Base-by-base conservation (phyloP, 2,797 vertebrate genomes). In the Ctenopoma kingsleyae region DNA sequence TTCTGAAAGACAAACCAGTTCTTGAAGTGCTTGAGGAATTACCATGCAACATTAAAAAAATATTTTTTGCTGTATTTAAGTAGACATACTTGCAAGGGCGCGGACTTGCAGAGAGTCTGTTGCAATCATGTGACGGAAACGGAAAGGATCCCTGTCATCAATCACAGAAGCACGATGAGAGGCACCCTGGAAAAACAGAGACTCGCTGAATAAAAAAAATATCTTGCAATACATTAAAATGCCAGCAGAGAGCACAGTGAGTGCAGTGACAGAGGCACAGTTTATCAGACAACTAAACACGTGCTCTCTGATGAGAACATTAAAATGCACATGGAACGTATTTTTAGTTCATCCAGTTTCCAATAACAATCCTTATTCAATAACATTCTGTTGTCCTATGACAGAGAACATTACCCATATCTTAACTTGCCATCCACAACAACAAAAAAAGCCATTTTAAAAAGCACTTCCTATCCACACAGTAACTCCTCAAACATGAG, bases 111-210 rank as follows among this genome's bases (percentile, higher is more conserved):
- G 93, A 3, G 96, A 95, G 46, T 98, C 96, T 0, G 96, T 94
- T 10, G 97, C 95, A 83, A 99, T 97, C 97, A 99, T 98, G 91
- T 99, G 96, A 43, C 97, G 96, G 55, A 99, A 99, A 6, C 97
- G 95, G 90, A 99, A 96, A 0, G 96, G 96, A 81, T 98, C 98
- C 87, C 92, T 96, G 69, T 99, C 98, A 38, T 99, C 98, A 0
- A 86, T 93, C 70, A 97, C 93, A 0, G 97, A 96, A 0, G 82
- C 89, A 19, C 97, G 93, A 63, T 99, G 98, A 35, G 98, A 96
- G 17, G 89, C 94, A 13, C 96, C 96, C 98, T 99, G 87, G 8
- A 22, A 72, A 49, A 16, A 65, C 0, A 70, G 23, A 74, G 47
- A 78, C 3, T 12, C n/a, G 47, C 38, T 17, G 7, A 13, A 35